Conservation (phyloP, 2,113 vertebrate species). For the Chloropsis hardwickii region DNA sequence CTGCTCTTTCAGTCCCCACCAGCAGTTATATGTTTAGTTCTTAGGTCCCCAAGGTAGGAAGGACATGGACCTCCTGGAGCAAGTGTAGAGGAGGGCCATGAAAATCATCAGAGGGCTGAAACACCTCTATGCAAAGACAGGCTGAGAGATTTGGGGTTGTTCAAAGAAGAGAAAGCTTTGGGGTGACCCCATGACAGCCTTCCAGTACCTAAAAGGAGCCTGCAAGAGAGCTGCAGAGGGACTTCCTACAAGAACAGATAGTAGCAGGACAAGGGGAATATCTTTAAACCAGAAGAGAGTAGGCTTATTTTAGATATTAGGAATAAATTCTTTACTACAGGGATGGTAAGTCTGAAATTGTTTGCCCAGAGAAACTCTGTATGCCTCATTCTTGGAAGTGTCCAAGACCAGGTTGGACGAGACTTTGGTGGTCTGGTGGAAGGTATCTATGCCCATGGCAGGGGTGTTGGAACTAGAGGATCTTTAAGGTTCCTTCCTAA, state of each 20-base stretch:
- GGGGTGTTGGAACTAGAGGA: not conserved
- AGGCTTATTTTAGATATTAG: not conserved
- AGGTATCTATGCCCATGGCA: not conserved
- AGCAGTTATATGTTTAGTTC: not conserved
- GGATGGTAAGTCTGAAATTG: no score
- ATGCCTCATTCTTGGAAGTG: not conserved
- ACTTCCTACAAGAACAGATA: not conserved
- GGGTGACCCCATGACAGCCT: not conserved
- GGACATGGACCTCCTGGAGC: not conserved
- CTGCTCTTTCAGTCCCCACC: not conserved
- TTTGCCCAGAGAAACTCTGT: not conserved
- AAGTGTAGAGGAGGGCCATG: not conserved
- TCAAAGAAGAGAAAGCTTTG: not conserved
- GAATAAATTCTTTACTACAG: not conserved
- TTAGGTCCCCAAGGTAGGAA: not conserved
- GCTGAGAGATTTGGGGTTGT: no score
- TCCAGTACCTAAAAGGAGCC: no score
- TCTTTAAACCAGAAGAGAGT: not conserved
- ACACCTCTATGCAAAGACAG: not conserved
- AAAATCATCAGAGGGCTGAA: not conserved
- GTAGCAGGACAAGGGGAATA: not conserved
- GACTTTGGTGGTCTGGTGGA: not conserved
- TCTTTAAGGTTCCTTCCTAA: not conserved
- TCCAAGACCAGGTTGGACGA: not conserved
- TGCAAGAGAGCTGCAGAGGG: not conserved